These are phyloP conservation scores for Haemorhous mexicanus DNA, from an alignment of 2,113 vertebrate genomes.

Conservation along the genomic window DNA sequence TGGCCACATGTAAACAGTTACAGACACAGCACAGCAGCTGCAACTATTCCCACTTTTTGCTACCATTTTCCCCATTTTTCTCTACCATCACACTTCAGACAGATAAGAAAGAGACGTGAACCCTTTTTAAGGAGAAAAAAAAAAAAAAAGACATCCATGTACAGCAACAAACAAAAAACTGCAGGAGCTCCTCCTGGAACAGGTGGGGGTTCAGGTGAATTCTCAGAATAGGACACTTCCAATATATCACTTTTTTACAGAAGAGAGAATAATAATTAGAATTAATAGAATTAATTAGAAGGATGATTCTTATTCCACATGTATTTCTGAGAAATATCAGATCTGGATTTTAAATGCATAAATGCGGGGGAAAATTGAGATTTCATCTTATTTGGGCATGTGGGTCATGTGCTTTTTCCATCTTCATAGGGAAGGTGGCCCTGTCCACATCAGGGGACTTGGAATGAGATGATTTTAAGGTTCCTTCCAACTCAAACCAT, in stretches of 20 bases:
- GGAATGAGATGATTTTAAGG: not conserved
- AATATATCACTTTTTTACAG: too few species aligned
- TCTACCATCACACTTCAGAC: not conserved
- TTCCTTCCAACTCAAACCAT: not conserved
- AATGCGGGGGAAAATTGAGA: accelerated
- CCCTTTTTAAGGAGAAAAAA: not conserved
- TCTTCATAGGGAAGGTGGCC: not conserved
- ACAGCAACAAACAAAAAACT: not conserved
- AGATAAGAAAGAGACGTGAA: not conserved
- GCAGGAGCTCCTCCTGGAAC: not conserved
- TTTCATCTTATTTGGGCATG: not conserved
- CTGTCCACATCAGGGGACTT: not conserved
- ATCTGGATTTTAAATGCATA: not conserved
- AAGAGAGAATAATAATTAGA: not conserved
- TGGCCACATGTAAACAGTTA: not conserved
- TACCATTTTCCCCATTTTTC: not conserved
- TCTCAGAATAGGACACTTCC: not conserved
- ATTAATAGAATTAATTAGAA: not conserved
- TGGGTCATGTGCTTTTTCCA: not conserved
- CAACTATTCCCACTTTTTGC: accelerated
- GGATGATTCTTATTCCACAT: not conserved
- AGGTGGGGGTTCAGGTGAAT: not conserved
- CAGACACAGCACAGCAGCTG: not conserved
- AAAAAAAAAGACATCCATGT: not conserved
- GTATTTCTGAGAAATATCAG: not conserved